Evolutionary conservation across 1,140 invertebrate genomes (phyloP).

Genomic region (Musca vetustissima): DNA sequence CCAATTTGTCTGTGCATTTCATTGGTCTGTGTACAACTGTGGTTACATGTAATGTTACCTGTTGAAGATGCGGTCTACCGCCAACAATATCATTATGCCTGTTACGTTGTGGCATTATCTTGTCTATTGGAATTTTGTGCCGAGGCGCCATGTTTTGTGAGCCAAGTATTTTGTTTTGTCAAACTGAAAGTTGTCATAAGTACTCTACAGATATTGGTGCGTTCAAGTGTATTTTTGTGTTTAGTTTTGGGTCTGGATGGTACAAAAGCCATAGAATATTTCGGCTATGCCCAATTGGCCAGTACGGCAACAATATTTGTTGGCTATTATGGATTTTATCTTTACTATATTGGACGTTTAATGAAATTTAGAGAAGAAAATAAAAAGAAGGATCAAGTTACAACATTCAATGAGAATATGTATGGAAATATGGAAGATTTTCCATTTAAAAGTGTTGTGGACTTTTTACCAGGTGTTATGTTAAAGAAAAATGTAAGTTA

Average conservation of each 20-base stretch:
- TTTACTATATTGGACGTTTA: slow-evolving; percentile 70
- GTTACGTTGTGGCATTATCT: slow-evolving; percentile 76
- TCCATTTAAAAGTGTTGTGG: slow-evolving; percentile 69
- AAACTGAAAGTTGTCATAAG: slow-evolving; percentile 81
- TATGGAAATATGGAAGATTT: slow-evolving; percentile 65
- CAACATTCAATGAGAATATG: not conserved
- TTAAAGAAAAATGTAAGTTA: slow-evolving; percentile 53
- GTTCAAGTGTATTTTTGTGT: slow-evolving; percentile 73
- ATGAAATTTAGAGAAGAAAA: slow-evolving; percentile 57
- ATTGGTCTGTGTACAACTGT: slow-evolving; percentile 77
- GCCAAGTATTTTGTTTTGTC: slow-evolving; percentile 87
- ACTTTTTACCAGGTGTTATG: slow-evolving; percentile 72
- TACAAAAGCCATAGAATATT: slow-evolving; percentile 74
- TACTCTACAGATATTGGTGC: slow-evolving; percentile 73
- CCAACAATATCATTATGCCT: slow-evolving; percentile 77
- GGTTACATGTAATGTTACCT: slow-evolving; percentile 75
- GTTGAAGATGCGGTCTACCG: slow-evolving; percentile 65
- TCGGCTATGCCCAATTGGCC: slow-evolving; percentile 77
- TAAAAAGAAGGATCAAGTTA: slow-evolving; percentile 37
- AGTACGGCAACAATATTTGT: slow-evolving; percentile 66
- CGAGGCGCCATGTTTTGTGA: slow-evolving; percentile 76
- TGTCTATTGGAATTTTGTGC: slow-evolving; percentile 81
- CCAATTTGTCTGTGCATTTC: slow-evolving; percentile 74
- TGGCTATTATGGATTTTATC: slow-evolving; percentile 76
- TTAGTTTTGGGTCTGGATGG: slow-evolving; percentile 68